Percentiles rank a stretch among this genome's conserved stretches.
Evolutionary conservation across 2,113 vertebrate genomes (phyloP).

Genomic region (Megalops atlanticus): DNA sequence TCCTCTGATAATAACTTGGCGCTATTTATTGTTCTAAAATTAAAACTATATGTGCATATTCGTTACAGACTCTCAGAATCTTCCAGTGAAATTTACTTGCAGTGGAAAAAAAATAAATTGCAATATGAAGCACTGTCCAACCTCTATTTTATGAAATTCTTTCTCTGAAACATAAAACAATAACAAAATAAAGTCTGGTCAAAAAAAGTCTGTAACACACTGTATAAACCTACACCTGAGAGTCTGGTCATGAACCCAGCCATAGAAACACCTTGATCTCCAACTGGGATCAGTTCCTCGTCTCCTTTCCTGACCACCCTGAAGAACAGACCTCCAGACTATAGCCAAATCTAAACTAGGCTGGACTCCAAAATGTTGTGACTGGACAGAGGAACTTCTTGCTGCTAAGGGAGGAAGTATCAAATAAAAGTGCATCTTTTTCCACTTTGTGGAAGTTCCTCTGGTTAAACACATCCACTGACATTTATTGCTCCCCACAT

Average conservation of each 20-base stretch:
- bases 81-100: background rate
- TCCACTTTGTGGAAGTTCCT: constrained; percentile 52
- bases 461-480: constrained; percentile 43
- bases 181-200: background rate
- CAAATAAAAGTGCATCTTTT: constrained; percentile 64
- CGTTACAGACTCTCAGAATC: background rate
- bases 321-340: constrained; percentile 51
- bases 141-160: too few relatives aligned
- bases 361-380: constrained; percentile 65
- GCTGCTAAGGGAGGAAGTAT: constrained; percentile 71
- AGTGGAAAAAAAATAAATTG: too few relatives aligned
- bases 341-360: constrained; percentile 40
- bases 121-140: too few relatives aligned
- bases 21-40: background rate
- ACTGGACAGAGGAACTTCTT: constrained; percentile 64
- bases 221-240: background rate
- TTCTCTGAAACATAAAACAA: too few relatives aligned
- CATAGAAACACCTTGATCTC: constrained; percentile 49
- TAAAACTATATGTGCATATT: background rate
- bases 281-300: constrained; percentile 56
- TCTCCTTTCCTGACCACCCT: constrained; percentile 61
- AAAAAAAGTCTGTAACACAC: background rate
- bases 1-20: background rate
- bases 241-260: constrained; percentile 40
- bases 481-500: constrained; percentile 45